Base-by-base conservation (phyloP, 2,888 invertebrate species). In the Tolmerus cingulatus region DNA sequence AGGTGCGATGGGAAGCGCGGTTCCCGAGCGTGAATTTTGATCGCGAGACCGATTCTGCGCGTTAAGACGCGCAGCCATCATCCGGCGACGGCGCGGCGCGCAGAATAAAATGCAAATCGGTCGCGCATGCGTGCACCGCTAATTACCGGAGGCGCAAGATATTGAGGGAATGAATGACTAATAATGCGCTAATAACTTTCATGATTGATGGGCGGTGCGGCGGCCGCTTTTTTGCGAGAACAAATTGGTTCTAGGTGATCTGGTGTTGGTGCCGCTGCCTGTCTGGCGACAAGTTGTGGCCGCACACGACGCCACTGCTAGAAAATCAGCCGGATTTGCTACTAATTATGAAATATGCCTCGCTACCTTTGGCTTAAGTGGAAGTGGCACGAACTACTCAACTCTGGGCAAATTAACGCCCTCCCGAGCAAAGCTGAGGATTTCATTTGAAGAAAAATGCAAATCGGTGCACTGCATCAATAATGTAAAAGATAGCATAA, bases 141-240 rank as follows among this genome's bases (percentile, higher is more conserved):
- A 81, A 81, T 81, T 81, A 81, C 23, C 37, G 51, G 51, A 81
- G 81, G 30, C 81, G 81, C 37, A 81, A 81, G 27, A n/a, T 81
- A 51, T 51, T 27, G 81, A 55, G 81, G 55, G 27, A 81, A 51
- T 55, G 81, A 81, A 81, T 81, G 81, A 81, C 51, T 81, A 81
- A 81, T 81, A 81, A 81, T 43, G 66, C 27, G 55, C 81, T 76
- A 76, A 76, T 40, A 76, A 76, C 34, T 40, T 30, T 23, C 40
- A 40, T 40, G 43, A 78, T 40, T 78, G 78, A 78, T 78, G 5
- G 51, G 66, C 27, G 12, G 66, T n/a, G 27, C 27, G n/a, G 55
- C 23, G 66, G 66, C 27, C 66, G 66, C 66, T 19, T 27, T 46
- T 46, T 66, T 19, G 51, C 51, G n/a, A 51, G 55, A 66, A 66